phyloP scores from a whole-genome alignment of 2,797 vertebrate species.

The Acipenser oxyrinchus region DNA sequence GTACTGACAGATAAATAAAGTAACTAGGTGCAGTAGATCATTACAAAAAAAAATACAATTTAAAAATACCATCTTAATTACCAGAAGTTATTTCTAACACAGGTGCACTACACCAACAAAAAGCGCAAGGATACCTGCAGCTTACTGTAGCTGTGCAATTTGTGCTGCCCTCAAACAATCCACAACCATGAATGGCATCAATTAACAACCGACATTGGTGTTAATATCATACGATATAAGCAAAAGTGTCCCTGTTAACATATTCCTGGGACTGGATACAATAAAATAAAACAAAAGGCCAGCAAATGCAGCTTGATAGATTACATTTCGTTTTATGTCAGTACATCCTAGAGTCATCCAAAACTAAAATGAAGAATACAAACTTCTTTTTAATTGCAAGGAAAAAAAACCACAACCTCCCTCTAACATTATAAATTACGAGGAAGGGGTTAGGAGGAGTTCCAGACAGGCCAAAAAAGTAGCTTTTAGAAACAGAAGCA shows the following conservation, averaged over 20 bases:
- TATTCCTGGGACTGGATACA: not conserved
- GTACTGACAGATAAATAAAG: constrained; percentile 24
- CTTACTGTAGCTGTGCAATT: constrained; percentile 1
- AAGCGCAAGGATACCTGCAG: constrained; percentile 6
- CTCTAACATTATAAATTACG: too few relatives aligned
- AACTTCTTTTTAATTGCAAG: not conserved
- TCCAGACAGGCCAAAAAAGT: too few relatives aligned
- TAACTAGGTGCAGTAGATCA: constrained; percentile 23
- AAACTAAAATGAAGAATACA: not conserved
- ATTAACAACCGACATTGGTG: not conserved
- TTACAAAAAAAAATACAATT: constrained; percentile 29
- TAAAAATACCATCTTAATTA: constrained; percentile 33
- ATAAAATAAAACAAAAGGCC: not conserved
- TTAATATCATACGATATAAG: not conserved
- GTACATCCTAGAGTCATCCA: not conserved
- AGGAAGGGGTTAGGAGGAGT: too few relatives aligned
- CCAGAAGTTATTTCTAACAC: constrained; percentile 16
- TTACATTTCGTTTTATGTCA: not conserved
- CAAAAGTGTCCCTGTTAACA: not conserved
- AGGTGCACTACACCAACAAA: constrained; percentile 8
- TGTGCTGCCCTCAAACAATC: not conserved
- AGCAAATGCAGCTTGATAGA: not conserved
- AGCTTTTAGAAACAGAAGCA: too few relatives aligned
- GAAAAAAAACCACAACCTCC: not conserved
- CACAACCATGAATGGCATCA: not conserved